Conservation (phyloP, 2,113 vertebrate genomes). For the Piprites chloris region DNA sequence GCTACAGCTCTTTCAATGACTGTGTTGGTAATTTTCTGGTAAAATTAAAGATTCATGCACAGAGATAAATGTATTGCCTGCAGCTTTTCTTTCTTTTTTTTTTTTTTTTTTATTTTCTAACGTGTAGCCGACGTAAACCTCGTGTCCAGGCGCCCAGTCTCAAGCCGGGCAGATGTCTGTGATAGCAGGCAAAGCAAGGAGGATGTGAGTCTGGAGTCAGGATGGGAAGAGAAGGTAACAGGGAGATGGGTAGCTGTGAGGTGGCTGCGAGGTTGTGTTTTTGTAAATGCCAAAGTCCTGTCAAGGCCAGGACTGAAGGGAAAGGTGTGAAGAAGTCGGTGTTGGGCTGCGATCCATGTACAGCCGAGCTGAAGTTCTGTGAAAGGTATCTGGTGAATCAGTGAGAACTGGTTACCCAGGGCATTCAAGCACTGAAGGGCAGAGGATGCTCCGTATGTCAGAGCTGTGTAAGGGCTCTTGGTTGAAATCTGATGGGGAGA, state of each 20-base stretch:
- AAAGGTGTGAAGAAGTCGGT: accelerated
- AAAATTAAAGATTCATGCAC: background rate
- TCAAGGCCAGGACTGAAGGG: background rate
- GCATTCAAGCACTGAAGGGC: background rate
- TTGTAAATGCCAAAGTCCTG: background rate
- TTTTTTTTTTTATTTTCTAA: background rate
- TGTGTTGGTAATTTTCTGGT: background rate
- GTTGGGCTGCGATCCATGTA: background rate
- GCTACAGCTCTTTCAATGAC: background rate
- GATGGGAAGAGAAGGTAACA: background rate
- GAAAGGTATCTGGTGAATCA: background rate
- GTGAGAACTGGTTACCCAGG: background rate
- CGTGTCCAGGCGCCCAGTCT: background rate
- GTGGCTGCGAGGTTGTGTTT: background rate
- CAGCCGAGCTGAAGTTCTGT: background rate
- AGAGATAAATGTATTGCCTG: background rate
- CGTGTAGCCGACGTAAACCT: background rate
- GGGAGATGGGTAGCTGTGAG: accelerated
- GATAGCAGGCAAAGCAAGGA: background rate
- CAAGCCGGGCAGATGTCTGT: background rate
- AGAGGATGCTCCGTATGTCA: background rate
- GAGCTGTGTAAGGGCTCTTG: background rate
- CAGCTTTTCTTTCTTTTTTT: background rate
- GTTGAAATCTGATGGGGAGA: background rate
- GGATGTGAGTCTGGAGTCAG: background rate